These are phyloP conservation scores for Ceramica pisi DNA, from an alignment of 2,888 invertebrate species.

Conservation along the genomic window DNA sequence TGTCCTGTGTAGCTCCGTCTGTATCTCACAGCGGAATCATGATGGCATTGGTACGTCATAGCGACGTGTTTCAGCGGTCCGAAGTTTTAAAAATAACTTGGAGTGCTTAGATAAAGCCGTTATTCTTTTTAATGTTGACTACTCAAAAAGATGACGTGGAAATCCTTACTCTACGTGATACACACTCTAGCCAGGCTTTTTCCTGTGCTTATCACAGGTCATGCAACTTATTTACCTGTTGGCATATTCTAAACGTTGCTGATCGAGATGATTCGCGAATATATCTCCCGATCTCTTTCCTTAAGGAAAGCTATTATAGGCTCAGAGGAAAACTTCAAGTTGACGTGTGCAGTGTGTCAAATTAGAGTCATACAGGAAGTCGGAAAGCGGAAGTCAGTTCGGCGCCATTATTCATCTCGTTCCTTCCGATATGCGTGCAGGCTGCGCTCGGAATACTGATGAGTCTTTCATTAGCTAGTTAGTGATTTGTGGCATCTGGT, in stretches of 20 bases:
- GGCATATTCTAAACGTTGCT: not conserved
- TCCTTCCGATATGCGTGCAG: conserved; percentile 45
- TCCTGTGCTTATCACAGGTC: not conserved
- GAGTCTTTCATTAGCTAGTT: conserved; percentile 31
- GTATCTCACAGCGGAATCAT: too few species aligned
- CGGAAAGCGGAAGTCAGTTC: conserved; percentile 44
- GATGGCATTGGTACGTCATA: too few species aligned
- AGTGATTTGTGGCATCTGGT: not conserved
- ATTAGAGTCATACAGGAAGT: conserved; percentile 42
- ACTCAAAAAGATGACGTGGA: not conserved
- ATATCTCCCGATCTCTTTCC: conserved; percentile 22
- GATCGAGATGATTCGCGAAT: not conserved
- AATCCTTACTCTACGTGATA: not conserved
- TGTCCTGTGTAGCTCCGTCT: too few species aligned
- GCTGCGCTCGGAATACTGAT: conserved; percentile 55
- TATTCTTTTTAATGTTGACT: not conserved
- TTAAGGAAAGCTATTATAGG: conserved; percentile 18
- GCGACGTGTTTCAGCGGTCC: too few species aligned
- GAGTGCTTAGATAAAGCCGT: not conserved
- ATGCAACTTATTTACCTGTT: conserved; percentile 30
- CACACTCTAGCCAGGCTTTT: not conserved
- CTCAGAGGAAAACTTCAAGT: conserved; percentile 30
- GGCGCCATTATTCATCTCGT: conserved; percentile 54
- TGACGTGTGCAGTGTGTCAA: conserved; percentile 43
- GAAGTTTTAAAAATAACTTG: too few species aligned